These are phyloP conservation scores for Heloderma charlesbogerti DNA, from an alignment of 2,113 vertebrate genomes.

Conservation along the genomic window DNA sequence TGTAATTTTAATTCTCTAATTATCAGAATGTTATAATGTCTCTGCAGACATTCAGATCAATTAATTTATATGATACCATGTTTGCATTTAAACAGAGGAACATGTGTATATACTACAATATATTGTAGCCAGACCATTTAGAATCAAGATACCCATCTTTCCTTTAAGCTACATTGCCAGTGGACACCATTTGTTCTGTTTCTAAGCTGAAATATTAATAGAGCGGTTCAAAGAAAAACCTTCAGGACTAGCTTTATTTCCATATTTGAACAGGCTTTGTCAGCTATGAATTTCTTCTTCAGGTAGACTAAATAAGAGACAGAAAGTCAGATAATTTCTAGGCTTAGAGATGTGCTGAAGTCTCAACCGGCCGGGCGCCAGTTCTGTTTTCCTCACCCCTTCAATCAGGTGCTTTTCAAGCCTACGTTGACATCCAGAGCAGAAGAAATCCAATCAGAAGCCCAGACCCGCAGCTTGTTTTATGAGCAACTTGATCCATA, in stretches of 20 bases:
- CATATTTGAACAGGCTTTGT: background rate
- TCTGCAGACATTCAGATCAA: background rate
- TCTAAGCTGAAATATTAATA: background rate
- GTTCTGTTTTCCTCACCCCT: slow-evolving; percentile 20
- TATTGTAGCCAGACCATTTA: background rate
- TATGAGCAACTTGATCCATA: background rate
- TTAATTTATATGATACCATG: background rate
- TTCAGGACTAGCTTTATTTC: background rate
- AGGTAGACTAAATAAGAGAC: slow-evolving; percentile 30
- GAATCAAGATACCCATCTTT: background rate
- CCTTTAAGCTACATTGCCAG: background rate
- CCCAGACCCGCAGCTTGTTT: accelerated
- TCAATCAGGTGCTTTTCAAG: background rate
- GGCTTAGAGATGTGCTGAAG: background rate
- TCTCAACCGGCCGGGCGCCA: background rate
- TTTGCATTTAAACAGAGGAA: background rate
- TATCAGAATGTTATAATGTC: background rate
- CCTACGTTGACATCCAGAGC: background rate
- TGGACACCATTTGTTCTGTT: background rate
- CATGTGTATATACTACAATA: background rate
- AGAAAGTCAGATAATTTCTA: slow-evolving; percentile 1
- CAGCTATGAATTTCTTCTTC: background rate
- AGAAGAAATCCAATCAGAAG: accelerated
- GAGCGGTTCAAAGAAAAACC: background rate
- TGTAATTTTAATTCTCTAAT: background rate